These are phyloP conservation scores for Lasius fuliginosus DNA, from an alignment of 2,888 invertebrate species.

Conservation along the genomic window DNA sequence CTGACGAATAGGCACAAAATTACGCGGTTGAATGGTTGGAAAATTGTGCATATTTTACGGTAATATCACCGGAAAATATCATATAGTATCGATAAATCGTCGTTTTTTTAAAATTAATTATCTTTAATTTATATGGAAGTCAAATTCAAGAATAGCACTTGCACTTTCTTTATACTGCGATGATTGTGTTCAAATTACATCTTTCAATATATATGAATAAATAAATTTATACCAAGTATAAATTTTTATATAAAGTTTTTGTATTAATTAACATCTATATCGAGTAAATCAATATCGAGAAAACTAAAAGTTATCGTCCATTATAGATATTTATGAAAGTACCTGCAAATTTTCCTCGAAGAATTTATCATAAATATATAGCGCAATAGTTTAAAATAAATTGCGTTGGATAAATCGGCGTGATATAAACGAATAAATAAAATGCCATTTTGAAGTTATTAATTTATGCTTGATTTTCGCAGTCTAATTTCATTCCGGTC, in stretches of 20 bases:
- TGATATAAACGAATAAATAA: constrained; percentile 23
- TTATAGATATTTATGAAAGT: not conserved
- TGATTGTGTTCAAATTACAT: not conserved
- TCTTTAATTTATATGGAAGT: not conserved
- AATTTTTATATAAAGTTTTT: not conserved
- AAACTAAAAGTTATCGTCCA: not conserved
- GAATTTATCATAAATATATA: not conserved
- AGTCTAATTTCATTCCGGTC: constrained; percentile 4
- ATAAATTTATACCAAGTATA: not conserved
- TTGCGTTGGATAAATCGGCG: constrained; percentile 2
- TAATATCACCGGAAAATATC: not conserved
- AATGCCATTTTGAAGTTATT: constrained; percentile 39
- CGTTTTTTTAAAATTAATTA: not conserved
- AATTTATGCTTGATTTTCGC: constrained; percentile 28
- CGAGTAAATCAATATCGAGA: not conserved
- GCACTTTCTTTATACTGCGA: not conserved
- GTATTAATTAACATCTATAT: not conserved
- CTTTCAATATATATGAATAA: constrained; percentile 5
- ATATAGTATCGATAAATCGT: no score
- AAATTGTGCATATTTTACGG: constrained; percentile 34
- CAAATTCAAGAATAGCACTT: not conserved
- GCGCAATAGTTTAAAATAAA: not conserved
- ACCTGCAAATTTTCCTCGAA: not conserved
- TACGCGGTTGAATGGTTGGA: constrained; percentile 32
- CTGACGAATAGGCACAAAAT: constrained; percentile 37